Evolutionary conservation across 1,140 invertebrate genomes (phyloP).

Genomic region (Anadara kagoshimensis): DNA sequence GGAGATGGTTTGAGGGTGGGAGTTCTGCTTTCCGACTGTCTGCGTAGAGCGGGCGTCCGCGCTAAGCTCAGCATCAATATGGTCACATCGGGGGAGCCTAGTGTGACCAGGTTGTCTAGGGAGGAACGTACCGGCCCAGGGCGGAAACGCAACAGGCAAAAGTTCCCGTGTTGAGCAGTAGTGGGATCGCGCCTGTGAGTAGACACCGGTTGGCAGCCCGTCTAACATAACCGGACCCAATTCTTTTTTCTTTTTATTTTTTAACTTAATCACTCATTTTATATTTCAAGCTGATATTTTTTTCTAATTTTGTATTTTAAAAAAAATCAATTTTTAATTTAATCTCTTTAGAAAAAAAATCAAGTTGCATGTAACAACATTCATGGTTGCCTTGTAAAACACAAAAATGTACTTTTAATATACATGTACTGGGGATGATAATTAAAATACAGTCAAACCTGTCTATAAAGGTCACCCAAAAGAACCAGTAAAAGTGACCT

Average conservation of each 20-base stretch:
- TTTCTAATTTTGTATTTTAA: constrained; percentile 72
- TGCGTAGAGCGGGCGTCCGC: constrained; percentile 78
- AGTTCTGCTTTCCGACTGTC: constrained; percentile 69
- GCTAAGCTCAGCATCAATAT: constrained; percentile 89
- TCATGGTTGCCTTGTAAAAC: no score
- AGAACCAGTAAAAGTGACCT: no score
- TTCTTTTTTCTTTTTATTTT: no score
- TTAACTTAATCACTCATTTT: no score
- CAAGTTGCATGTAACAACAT: no score
- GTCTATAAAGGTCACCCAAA: no score
- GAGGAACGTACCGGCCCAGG: constrained; percentile 93
- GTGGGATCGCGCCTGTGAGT: constrained; percentile 98
- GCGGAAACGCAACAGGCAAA: constrained; percentile 97
- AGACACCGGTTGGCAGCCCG: constrained; percentile 85
- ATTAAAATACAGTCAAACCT: no score
- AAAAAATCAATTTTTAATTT: no score
- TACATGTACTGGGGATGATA: no score
- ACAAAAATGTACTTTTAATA: no score
- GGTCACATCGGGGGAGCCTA: constrained; percentile 85
- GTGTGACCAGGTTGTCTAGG: constrained; percentile 88
- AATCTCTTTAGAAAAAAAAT: no score
- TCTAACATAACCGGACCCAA: no score
- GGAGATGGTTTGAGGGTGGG: constrained; percentile 91
- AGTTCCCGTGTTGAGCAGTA: constrained; percentile 96
- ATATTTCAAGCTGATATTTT: constrained; percentile 88